Evolutionary conservation across 2,113 vertebrate genomes (phyloP), one percentile per base, ranked within the genome.

Genomic region (Colaptes auratus): DNA sequence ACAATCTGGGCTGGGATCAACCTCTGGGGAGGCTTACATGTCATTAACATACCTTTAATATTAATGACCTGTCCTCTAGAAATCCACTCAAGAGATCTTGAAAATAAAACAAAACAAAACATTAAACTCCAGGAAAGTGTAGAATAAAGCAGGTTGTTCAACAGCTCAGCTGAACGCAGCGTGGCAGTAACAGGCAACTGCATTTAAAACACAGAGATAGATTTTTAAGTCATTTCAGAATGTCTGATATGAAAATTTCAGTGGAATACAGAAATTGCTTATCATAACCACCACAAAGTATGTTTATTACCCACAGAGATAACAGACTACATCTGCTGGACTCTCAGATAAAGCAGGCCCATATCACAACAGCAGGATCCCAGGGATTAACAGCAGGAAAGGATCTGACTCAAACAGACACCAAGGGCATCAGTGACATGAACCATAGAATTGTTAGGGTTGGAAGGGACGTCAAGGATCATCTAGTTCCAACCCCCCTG

Each of bases 161-260:
- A 67, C 2, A 67, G 53, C 69, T 86, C 42, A 33, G 42, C 42
- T 79, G 35, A 78, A 89, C 76, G 86, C 82, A 64, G 83, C 13
- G 30, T 0, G 8, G 56, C 64, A 91, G 6, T 15, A 80, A 76
- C 20, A 88, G 56, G 69, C 61, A 86, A 65, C 4, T 17, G n/a
- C 10, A 2, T 82, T 87, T 64, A 73, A 94, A 96, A 92, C 16
- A 28, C 60, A 94, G 66, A 72, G 44, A 83, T 30, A 75, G 59
- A 76, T 85, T 92, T 93, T 89, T 8, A 75, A 81, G 69, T 72
- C 31, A 90, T 85, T 93, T 77, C 58, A 71, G 44, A 74, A 60
- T n/a, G 60, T 73, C 85, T 53, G 44, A 92, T 65, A 76, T 0
- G 0, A 53, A 90, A 74, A 69, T 86, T 91, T 66, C 69, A 64